Base-by-base conservation (phyloP, 2,113 vertebrate species). In the Loxodonta africana region DNA sequence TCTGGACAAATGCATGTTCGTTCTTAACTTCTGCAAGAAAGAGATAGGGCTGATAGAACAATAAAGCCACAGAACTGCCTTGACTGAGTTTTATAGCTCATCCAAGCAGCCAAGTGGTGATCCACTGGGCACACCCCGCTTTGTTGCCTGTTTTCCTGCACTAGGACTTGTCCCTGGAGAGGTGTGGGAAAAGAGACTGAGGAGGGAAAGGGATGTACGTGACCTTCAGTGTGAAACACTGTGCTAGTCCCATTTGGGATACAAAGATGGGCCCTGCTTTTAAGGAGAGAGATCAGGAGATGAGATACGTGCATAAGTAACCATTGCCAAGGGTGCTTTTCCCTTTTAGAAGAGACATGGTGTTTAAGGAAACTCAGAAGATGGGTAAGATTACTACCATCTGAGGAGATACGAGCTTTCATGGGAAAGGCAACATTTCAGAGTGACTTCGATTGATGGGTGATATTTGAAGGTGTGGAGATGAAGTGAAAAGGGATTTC, bases 391-490 rank as follows among this genome's bases (percentile, higher is more conserved):
- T 89, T 60, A 71, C 76, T 97, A 69, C 51, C 85, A 90, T 82
- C 46, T 84, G 65, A 84, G 65, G 90, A 87, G 90, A 96, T 81
- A 18, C 0, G 7, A 83, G 41, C 26, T 88, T 88, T 92, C 82
- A 21, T 7, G 4, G 51, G 60, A 81, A 95, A 95, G 92, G 78
- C 85, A 88, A 48, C 71, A 53, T 95, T 96, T 92, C 77, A 81
- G 46, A n/a, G 28, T 62, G 73, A 78, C 46, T 92, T 96, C 88
- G 95, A 97, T 94, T 85, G 94, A 97, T 33, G 4, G 44, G n/a
- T 96, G 97, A 78, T 88, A 94, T 91, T 90, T 95, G 69, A 91
- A 95, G 83, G 74, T 85, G 37, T 85, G 71, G 46, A 74, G 86
- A 92, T 23, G 44, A 17, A 60, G 8, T 33, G 10, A 65, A 93